Conservation (phyloP, 35 echinoderm and acorn worm genomes). For the Lytechinus pictus region DNA sequence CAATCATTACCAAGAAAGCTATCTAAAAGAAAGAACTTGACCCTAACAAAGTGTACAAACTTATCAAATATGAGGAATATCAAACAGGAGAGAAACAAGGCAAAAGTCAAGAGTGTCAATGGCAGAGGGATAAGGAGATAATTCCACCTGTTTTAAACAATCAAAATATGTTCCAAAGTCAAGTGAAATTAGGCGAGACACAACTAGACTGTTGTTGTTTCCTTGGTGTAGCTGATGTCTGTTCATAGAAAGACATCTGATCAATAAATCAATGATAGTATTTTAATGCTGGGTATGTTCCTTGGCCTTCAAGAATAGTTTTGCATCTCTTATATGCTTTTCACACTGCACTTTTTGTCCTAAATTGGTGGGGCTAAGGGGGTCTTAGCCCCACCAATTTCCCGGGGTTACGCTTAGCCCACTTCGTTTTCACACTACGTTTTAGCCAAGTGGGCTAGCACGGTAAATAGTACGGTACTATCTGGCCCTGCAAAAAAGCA, state of each 20-base stretch:
- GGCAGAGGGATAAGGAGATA: background rate
- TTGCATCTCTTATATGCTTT: too few species aligned
- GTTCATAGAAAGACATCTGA: background rate
- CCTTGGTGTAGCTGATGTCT: background rate
- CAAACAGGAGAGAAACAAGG: background rate
- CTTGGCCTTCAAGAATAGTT: too few species aligned
- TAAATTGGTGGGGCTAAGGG: too few species aligned
- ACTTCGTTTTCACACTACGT: too few species aligned
- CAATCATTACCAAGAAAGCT: background rate
- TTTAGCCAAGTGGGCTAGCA: too few species aligned
- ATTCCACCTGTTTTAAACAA: background rate
- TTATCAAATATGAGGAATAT: background rate
- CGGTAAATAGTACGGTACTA: too few species aligned
- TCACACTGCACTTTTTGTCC: too few species aligned
- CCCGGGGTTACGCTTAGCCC: too few species aligned
- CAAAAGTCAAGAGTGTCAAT: background rate
- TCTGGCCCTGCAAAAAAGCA: too few species aligned
- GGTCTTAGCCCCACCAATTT: too few species aligned
- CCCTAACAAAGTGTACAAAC: conserved; percentile 10
- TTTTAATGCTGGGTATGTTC: too few species aligned
- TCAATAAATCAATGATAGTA: background rate
- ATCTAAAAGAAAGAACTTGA: background rate
- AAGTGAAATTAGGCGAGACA: background rate
- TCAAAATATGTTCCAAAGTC: background rate
- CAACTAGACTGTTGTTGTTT: background rate